Conservation (phyloP, 2,888 invertebrate species). For the Cephus rjabovi region DNA sequence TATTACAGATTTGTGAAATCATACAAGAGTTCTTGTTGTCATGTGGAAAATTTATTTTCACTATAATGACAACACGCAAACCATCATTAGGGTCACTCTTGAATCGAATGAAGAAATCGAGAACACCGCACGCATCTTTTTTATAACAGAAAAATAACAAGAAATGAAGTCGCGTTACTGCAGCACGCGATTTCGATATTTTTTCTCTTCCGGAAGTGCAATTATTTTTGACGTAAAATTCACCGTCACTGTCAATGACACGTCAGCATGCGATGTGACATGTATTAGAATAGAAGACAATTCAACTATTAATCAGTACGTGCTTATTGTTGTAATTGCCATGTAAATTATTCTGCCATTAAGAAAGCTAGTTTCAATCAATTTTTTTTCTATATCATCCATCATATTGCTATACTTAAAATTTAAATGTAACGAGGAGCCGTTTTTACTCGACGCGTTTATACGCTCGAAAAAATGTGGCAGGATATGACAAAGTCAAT, state of each 20-base stretch:
- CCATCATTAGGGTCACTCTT: background rate
- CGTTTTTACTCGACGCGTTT: background rate
- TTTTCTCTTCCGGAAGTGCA: background rate
- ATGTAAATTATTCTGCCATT: background rate
- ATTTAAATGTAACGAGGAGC: background rate
- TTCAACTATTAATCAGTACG: background rate
- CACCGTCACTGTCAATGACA: background rate
- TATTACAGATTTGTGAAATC: background rate
- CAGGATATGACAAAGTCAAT: background rate
- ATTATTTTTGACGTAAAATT: background rate
- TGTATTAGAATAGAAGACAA: background rate
- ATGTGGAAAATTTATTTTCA: background rate
- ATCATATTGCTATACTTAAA: background rate
- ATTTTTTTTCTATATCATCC: background rate
- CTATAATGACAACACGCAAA: background rate
- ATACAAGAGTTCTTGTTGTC: background rate
- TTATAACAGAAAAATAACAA: background rate
- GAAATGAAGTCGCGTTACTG: background rate
- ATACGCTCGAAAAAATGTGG: background rate
- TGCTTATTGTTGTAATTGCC: background rate
- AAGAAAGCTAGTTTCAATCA: background rate
- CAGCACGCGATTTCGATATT: slow-evolving; percentile 4
- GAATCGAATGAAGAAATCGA: background rate
- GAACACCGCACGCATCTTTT: background rate
- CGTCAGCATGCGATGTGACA: background rate